Conservation (phyloP, 64 coral and sea anemone genomes). For the Acropora yongei region DNA sequence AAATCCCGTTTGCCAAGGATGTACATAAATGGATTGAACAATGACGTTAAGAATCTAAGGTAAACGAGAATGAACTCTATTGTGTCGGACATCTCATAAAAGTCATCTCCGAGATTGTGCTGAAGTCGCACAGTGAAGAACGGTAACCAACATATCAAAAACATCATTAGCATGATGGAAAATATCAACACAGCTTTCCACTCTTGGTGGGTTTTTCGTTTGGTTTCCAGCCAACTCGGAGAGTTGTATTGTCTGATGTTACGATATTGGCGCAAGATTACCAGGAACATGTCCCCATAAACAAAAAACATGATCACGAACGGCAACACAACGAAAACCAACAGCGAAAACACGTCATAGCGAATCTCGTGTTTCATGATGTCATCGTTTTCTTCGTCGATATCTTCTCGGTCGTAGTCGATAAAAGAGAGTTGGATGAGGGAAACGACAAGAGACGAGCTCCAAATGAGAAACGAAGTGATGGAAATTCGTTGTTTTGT, state of each 20-base stretch:
- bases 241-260: slow-evolving; percentile 58
- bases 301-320: slow-evolving; percentile 49
- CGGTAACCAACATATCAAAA: slow-evolving; percentile 59
- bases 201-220: slow-evolving; percentile 21
- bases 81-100: slow-evolving; percentile 40
- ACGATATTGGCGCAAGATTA: slow-evolving; percentile 58
- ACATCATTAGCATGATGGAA: slow-evolving; percentile 48
- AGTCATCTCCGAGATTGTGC: slow-evolving; percentile 60
- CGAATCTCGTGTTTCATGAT: slow-evolving; percentile 43
- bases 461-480: slow-evolving; percentile 35
- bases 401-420: slow-evolving; percentile 3
- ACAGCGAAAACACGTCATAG: slow-evolving; percentile 57
- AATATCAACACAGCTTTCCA: slow-evolving; percentile 67
- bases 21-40: slow-evolving; percentile 73
- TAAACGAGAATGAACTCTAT: slow-evolving; percentile 62
- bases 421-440: slow-evolving; percentile 65
- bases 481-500: slow-evolving; percentile 24
- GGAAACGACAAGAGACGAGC: slow-evolving; percentile 37
- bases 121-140: slow-evolving; percentile 58
- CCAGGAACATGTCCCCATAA: slow-evolving; percentile 57
- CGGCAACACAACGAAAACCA: slow-evolving; percentile 43
- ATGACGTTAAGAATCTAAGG: slow-evolving; percentile 57
- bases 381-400: slow-evolving; percentile 32
- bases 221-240: slow-evolving; percentile 32
- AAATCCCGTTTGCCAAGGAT: slow-evolving; percentile 79